Conservation (phyloP, 2,797 vertebrate species). For the Semaprochilodus insignis region DNA sequence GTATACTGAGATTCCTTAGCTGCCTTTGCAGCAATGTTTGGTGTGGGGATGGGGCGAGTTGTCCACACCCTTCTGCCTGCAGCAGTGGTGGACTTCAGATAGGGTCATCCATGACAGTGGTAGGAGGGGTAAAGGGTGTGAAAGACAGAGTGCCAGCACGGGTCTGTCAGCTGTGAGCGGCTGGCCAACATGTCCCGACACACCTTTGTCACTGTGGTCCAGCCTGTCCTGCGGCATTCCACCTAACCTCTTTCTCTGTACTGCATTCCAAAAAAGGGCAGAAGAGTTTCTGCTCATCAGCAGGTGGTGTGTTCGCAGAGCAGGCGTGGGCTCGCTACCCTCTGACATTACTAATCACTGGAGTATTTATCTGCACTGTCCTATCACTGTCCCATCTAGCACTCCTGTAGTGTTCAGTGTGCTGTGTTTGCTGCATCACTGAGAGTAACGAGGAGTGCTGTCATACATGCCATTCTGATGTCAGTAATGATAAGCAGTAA, state of each 20-base stretch:
- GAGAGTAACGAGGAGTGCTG: not conserved
- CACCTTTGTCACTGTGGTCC: slow-evolving; percentile 32
- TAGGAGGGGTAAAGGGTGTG: slow-evolving; percentile 25
- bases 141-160: slow-evolving; percentile 2
- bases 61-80: not conserved
- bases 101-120: not conserved
- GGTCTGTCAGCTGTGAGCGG: slow-evolving; percentile 36
- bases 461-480: not conserved
- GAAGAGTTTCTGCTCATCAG: slow-evolving; percentile 3
- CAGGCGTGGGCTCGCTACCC: not conserved
- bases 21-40: not conserved
- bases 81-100: not conserved
- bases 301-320: no score
- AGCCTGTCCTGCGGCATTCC: slow-evolving; percentile 56
- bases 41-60: not conserved
- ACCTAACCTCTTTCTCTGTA: slow-evolving; percentile 35
- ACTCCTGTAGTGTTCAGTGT: not conserved
- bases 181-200: slow-evolving; percentile 8
- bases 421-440: not conserved
- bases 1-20: not conserved
- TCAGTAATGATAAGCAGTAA: not conserved
- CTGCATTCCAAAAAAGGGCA: slow-evolving; percentile 29
- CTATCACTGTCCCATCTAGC: not conserved
- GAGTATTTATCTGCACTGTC: not conserved
- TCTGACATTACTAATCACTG: not conserved